phyloP scores from a whole-genome alignment of 2,113 vertebrate genomes.

The Hippolais icterina region DNA sequence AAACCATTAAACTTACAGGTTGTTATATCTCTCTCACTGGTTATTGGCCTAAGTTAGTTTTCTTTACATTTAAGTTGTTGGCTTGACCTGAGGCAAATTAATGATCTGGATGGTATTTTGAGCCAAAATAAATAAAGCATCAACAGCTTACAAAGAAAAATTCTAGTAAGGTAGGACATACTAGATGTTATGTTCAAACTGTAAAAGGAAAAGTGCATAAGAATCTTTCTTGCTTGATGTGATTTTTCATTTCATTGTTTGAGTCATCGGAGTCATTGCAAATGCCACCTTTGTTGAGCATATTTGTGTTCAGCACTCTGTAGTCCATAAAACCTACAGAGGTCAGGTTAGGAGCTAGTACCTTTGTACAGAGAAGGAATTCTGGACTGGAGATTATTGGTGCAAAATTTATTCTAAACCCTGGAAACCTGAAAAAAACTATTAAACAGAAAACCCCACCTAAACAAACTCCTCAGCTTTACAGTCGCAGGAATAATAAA shows the following conservation, averaged over 20 bases:
- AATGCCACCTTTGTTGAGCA: not conserved
- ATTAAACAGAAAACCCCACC: not conserved
- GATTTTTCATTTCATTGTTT: not conserved
- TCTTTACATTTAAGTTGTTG: not conserved
- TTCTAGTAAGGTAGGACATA: not conserved
- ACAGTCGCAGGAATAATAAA: not conserved
- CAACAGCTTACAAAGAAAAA: not conserved
- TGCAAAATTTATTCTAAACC: not conserved
- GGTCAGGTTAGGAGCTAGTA: not conserved
- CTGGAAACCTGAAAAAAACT: not conserved
- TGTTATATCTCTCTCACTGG: not conserved
- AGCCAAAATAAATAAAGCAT: not conserved
- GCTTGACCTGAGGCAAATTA: not conserved
- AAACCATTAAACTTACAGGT: not conserved
- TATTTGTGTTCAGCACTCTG: not conserved
- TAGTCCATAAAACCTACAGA: not conserved
- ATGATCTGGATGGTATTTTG: not conserved
- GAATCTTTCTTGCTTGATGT: not conserved
- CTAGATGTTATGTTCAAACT: not conserved
- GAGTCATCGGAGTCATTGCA: not conserved
- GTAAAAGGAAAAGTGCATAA: not conserved
- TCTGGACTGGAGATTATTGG: not conserved
- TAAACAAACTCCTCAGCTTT: not conserved
- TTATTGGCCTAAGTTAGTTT: not conserved
- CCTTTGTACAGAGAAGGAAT: not conserved